These are phyloP conservation scores for Bombus impatiens DNA, from an alignment of 1,140 invertebrate genomes.

Conservation along the genomic window DNA sequence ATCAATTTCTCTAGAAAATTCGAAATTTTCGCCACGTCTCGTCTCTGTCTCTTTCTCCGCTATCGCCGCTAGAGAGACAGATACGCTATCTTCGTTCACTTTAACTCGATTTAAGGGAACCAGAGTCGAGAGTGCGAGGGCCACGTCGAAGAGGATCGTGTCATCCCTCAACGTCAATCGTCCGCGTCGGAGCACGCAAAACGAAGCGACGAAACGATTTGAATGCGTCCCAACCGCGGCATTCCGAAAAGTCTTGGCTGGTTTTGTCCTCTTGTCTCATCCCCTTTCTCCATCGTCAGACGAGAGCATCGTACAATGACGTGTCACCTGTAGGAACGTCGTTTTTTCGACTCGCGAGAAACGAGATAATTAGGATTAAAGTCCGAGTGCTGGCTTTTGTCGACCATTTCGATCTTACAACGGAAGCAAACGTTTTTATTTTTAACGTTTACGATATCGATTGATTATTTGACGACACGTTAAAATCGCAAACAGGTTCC, in stretches of 20 bases:
- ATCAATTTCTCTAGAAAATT: neutral
- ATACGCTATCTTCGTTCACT: neutral
- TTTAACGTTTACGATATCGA: too few species aligned
- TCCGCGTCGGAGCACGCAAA: conserved; percentile 54
- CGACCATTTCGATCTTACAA: too few species aligned
- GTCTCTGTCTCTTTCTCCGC: neutral
- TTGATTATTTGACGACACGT: too few species aligned
- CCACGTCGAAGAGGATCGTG: conserved; percentile 50
- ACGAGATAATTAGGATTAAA: conserved; percentile 51
- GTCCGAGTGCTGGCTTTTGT: too few species aligned
- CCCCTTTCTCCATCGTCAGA: neutral
- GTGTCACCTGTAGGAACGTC: conserved; percentile 26
- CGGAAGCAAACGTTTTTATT: too few species aligned
- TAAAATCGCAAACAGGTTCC: too few species aligned
- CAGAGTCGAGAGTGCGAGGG: conserved; percentile 47
- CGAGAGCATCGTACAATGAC: neutral
- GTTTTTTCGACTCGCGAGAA: conserved; percentile 45
- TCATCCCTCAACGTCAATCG: conserved; percentile 69
- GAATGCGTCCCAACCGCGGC: conserved; percentile 58
- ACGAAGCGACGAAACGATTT: conserved; percentile 69
- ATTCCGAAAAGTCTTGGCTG: conserved; percentile 58
- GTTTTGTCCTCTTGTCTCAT: conserved; percentile 26
- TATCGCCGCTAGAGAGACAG: too few species aligned
- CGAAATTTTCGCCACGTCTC: neutral
- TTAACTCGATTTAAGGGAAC: conserved; percentile 50